Percentiles rank a stretch among this genome's conserved stretches.
Evolutionary conservation across 2,888 invertebrate genomes (phyloP).

Genomic region (Parnassius mnemosyne): DNA sequence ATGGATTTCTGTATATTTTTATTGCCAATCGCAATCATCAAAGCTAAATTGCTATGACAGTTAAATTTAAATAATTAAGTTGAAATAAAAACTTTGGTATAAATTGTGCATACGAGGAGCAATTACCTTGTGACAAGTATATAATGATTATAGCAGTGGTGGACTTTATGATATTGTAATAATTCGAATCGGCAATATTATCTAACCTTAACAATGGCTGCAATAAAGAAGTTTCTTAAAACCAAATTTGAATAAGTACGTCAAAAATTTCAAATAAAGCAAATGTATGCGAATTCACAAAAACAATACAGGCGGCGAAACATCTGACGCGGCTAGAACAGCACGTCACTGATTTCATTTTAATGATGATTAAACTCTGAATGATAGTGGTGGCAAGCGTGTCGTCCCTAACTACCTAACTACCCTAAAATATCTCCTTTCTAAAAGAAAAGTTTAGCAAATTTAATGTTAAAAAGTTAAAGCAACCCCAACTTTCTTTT

Average conservation of each 20-base stretch:
- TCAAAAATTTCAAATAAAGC: constrained; percentile 7
- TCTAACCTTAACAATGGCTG: too few relatives aligned
- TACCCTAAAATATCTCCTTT: not conserved
- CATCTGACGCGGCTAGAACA: constrained; percentile 64
- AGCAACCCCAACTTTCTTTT: not conserved
- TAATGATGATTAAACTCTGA: constrained; percentile 78
- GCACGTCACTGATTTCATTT: constrained; percentile 67
- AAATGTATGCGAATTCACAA: constrained; percentile 37
- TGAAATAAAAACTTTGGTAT: too few relatives aligned
- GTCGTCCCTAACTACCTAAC: constrained; percentile 30
- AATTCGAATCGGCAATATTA: too few relatives aligned
- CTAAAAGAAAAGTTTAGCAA: constrained; percentile 32
- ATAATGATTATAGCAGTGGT: too few relatives aligned
- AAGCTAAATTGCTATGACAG: too few relatives aligned
- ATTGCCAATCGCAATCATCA: too few relatives aligned
- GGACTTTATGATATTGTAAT: too few relatives aligned
- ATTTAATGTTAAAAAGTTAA: constrained; percentile 7
- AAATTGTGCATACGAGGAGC: too few relatives aligned
- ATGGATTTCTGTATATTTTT: too few relatives aligned
- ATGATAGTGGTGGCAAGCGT: constrained; percentile 70
- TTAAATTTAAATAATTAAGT: too few relatives aligned
- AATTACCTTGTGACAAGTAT: too few relatives aligned
- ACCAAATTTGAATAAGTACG: not conserved
- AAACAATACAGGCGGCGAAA: constrained; percentile 56
- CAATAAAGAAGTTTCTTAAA: too few relatives aligned